Conservation (phyloP, 2,113 vertebrate genomes). For the Takifugu flavidus region DNA sequence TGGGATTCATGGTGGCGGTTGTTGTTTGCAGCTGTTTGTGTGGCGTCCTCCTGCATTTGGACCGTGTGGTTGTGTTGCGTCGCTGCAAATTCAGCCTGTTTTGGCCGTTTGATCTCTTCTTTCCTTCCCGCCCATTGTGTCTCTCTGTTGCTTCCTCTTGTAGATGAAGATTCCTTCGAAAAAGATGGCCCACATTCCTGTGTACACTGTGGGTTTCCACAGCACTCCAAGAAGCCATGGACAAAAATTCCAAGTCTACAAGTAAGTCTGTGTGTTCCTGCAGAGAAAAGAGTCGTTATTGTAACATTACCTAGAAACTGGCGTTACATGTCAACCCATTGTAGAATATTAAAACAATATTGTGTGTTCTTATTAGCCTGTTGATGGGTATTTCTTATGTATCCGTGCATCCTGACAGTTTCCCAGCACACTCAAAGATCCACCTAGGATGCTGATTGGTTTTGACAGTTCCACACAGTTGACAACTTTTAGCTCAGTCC, state of each 20-base stretch:
- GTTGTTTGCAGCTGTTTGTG: background rate
- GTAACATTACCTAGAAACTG: too few species aligned
- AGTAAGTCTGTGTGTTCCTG: conserved; percentile 76
- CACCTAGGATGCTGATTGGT: too few species aligned
- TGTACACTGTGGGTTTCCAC: conserved; percentile 92
- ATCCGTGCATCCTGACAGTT: too few species aligned
- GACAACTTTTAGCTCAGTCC: too few species aligned
- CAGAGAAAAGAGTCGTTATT: background rate
- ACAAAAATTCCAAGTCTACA: conserved; percentile 81
- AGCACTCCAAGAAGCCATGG: conserved; percentile 67
- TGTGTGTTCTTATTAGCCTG: too few species aligned
- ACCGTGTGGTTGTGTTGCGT: background rate
- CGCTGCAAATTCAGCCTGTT: background rate
- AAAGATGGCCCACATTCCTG: conserved; percentile 93
- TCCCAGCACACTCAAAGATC: too few species aligned
- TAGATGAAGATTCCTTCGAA: conserved; percentile 98
- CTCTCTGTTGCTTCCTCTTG: conserved; percentile 1
- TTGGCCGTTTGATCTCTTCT: background rate
- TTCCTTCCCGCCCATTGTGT: background rate
- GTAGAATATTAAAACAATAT: too few species aligned
- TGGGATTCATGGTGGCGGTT: background rate
- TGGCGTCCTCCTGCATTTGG: background rate
- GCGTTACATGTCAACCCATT: too few species aligned
- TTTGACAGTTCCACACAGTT: too few species aligned
- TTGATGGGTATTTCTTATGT: too few species aligned